Percentiles rank a stretch among this genome's conserved stretches.
Conservation (phyloP, 2,797 vertebrate genomes). For the Microtus obscurus region DNA sequence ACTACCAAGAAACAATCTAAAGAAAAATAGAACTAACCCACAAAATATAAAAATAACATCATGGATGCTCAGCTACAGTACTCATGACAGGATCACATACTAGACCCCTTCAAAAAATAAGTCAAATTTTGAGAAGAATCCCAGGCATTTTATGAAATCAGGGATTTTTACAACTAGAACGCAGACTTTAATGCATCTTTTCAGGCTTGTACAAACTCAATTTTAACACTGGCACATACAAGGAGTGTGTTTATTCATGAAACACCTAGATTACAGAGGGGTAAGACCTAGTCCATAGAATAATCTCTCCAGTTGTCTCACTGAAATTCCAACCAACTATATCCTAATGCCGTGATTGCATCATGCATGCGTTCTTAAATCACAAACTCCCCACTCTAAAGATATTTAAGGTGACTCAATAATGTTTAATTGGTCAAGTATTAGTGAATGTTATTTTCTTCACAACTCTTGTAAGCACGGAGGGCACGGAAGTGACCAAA, state of each 20-base stretch:
- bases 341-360: not conserved
- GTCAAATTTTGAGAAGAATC: constrained; percentile 24
- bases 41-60: not conserved
- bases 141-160: not conserved
- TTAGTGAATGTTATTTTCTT: not conserved
- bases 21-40: constrained; percentile 5
- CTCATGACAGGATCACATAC: not conserved
- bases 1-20: not conserved
- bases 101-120: not conserved
- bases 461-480: not conserved
- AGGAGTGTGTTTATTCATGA: not conserved
- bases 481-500: not conserved
- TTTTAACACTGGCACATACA: not conserved
- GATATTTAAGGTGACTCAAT: not conserved
- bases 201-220: not conserved
- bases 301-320: not conserved
- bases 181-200: not conserved
- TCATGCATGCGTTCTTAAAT: not conserved
- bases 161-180: not conserved
- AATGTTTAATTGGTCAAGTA: not conserved
- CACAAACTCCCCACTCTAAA: not conserved
- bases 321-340: not conserved
- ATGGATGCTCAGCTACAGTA: not conserved
- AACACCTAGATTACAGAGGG: not conserved
- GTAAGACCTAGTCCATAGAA: not conserved